Conservation (phyloP, 2,113 vertebrate genomes). For the Agapornis roseicollis region DNA sequence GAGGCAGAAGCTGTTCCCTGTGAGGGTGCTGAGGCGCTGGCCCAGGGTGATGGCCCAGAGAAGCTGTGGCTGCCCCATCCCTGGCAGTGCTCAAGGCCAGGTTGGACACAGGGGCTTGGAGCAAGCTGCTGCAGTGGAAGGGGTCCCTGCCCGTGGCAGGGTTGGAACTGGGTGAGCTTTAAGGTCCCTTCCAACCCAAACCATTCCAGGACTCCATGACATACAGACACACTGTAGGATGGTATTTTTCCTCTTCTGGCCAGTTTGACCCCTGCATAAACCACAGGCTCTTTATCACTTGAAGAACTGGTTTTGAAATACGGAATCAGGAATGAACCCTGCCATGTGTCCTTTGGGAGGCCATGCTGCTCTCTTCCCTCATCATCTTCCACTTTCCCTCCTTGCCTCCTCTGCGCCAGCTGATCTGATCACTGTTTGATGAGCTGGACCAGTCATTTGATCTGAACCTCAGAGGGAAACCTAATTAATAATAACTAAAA, state of each 20-base stretch:
- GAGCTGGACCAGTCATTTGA: background rate
- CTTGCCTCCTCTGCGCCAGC: rapidly evolving
- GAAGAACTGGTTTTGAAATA: background rate
- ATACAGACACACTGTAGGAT: no score
- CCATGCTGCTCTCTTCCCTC: background rate
- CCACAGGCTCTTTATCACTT: background rate
- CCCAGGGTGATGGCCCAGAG: no score
- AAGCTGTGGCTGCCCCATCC: no score
- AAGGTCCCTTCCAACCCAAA: background rate
- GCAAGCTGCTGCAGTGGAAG: background rate
- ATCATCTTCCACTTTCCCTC: background rate
- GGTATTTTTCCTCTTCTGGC: background rate
- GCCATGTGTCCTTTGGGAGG: background rate
- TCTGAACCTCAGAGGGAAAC: background rate
- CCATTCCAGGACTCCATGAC: background rate
- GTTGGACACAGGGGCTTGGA: no score
- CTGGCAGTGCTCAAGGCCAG: no score
- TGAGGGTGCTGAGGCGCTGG: no score
- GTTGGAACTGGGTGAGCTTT: background rate
- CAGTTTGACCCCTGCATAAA: background rate
- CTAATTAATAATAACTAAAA: background rate
- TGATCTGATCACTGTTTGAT: background rate
- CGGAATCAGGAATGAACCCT: background rate
- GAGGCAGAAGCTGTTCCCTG: no score
- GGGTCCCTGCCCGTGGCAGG: rapidly evolving